Evolutionary conservation across 64 coral and sea anemone species (phyloP).

Genomic region (Porites australiensis): DNA sequence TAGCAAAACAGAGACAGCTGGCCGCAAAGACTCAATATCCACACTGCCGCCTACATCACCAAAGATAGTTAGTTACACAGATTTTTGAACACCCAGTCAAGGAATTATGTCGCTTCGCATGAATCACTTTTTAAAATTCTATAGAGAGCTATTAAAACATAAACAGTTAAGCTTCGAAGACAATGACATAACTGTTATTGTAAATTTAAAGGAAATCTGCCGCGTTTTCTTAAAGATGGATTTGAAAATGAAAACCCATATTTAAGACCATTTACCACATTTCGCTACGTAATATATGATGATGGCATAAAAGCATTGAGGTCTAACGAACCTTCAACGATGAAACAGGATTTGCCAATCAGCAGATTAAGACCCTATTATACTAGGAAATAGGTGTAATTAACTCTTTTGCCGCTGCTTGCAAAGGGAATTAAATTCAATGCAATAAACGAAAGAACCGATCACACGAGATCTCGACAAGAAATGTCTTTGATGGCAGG

Average conservation of each 20-base stretch:
- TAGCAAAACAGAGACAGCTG: background rate
- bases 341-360: conserved; percentile 27
- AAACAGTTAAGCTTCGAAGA: conserved; percentile 20
- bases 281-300: background rate
- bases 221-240: background rate
- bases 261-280: background rate
- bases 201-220: background rate
- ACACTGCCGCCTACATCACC: background rate
- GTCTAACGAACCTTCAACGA: background rate
- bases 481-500: too few species aligned
- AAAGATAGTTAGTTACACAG: background rate
- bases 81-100: too few species aligned
- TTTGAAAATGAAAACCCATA: background rate
- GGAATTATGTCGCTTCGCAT: background rate
- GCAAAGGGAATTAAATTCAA: conserved; percentile 7
- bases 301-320: background rate
- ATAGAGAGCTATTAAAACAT: background rate
- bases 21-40: background rate
- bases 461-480: background rate
- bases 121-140: background rate
- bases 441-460: background rate
- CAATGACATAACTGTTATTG: conserved; percentile 14
- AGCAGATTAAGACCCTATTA: conserved; percentile 19
- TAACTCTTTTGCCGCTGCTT: conserved; percentile 23
- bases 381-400: conserved; percentile 33